phyloP scores from a whole-genome alignment of 2,797 vertebrate genomes.

The Sebastes dallii region DNA sequence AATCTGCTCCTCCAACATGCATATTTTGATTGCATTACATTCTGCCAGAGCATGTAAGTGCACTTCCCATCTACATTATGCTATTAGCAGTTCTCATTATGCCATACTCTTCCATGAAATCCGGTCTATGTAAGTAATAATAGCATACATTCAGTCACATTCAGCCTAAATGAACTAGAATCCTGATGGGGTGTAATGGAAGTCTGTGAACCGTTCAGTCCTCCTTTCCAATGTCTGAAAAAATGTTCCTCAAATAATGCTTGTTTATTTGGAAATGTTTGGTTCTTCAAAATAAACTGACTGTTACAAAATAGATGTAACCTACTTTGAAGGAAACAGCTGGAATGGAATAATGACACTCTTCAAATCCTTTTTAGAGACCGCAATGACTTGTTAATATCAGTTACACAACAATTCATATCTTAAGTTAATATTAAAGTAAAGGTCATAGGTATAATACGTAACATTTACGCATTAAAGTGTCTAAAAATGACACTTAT shows the following conservation, averaged over 20 bases:
- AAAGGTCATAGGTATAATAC: too few species aligned
- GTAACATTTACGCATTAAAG: too few species aligned
- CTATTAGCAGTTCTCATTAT: constrained; percentile 62
- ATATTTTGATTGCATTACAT: constrained; percentile 57
- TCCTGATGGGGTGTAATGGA: constrained; percentile 21
- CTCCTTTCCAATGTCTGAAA: not conserved
- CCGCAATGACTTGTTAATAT: not conserved
- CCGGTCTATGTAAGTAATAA: constrained; percentile 38
- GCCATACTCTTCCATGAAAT: constrained; percentile 33
- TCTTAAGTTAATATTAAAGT: not conserved
- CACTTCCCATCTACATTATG: constrained; percentile 51
- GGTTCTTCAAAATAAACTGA: not conserved
- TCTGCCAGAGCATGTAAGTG: constrained; percentile 42
- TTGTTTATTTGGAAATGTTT: not conserved
- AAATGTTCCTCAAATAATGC: not conserved
- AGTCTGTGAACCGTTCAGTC: not conserved
- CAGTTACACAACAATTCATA: not conserved
- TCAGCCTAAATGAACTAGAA: constrained; percentile 29
- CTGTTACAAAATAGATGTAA: not conserved
- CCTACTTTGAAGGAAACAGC: not conserved
- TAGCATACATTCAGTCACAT: constrained; percentile 36
- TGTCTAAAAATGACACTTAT: too few species aligned
- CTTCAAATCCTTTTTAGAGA: not conserved
- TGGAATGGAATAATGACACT: not conserved
- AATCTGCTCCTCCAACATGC: constrained; percentile 22